Percentiles rank a stretch among this genome's conserved stretches.
Conservation (phyloP, 2,888 invertebrate genomes). For the Heteropelma amictum region DNA sequence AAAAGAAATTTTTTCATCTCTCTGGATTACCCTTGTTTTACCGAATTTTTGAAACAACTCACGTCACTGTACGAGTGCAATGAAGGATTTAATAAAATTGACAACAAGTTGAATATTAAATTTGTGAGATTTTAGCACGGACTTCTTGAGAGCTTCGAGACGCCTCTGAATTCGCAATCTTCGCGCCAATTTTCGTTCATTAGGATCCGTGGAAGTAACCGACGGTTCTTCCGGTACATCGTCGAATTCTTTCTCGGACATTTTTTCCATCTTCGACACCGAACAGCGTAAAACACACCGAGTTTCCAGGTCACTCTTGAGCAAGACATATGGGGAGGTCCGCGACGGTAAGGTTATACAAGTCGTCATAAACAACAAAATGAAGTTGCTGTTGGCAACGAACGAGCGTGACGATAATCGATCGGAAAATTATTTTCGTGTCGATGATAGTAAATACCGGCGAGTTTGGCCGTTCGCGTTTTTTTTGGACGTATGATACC, state of each 20-base stretch:
- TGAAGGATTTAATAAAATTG: too few relatives aligned
- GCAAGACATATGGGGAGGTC: not conserved
- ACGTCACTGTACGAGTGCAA: too few relatives aligned
- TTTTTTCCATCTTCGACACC: conserved; percentile 6
- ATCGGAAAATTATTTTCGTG: not conserved
- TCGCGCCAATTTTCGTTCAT: conserved; percentile 86
- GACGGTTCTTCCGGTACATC: conserved; percentile 81
- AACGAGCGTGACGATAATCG: not conserved
- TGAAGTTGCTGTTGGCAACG: conserved; percentile 10
- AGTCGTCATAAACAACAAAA: conserved; percentile 18
- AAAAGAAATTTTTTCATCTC: too few relatives aligned
- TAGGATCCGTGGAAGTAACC: conserved; percentile 82
- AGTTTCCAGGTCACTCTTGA: not conserved
- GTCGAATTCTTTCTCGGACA: conserved; percentile 69
- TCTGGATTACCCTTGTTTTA: too few relatives aligned
- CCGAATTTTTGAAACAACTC: too few relatives aligned
- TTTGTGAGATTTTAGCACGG: conserved; percentile 28
- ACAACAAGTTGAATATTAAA: too few relatives aligned
- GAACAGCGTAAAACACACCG: not conserved
- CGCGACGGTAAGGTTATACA: not conserved
- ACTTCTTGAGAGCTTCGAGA: conserved; percentile 81
- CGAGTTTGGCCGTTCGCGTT: too few relatives aligned
- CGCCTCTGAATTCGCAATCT: conserved; percentile 83
- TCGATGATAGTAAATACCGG: too few relatives aligned
- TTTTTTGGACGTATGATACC: too few relatives aligned